Evolutionary conservation across 1,140 invertebrate species (phyloP).

Genomic region (Drosophila malerkotliana): DNA sequence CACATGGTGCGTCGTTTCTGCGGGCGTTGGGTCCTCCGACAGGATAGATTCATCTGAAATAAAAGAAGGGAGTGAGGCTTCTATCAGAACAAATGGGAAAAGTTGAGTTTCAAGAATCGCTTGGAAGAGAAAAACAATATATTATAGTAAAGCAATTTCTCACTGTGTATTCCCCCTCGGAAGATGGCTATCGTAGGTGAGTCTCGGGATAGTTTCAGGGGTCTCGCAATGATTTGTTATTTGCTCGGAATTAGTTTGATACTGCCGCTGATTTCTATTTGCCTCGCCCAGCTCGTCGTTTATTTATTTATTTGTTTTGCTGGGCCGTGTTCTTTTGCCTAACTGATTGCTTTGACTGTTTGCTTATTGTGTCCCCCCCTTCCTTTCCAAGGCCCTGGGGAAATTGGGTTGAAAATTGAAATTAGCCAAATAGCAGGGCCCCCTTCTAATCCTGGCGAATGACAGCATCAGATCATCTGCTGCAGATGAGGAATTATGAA

Average conservation of each 20-base stretch:
- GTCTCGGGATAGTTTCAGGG: slow-evolving; percentile 42
- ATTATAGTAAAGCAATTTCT: neutral
- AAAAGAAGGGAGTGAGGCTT: neutral
- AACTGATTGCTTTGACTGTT: slow-evolving; percentile 72
- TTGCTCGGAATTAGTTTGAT: slow-evolving; percentile 76
- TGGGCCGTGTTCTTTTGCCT: slow-evolving; percentile 43
- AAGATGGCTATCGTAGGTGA: slow-evolving; percentile 29
- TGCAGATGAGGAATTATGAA: slow-evolving; percentile 25
- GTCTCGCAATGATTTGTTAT: slow-evolving; percentile 71
- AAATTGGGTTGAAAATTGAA: slow-evolving; percentile 75
- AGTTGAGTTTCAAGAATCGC: neutral
- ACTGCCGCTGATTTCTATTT: slow-evolving; percentile 35
- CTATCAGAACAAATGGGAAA: neutral
- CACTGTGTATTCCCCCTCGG: slow-evolving; percentile 11
- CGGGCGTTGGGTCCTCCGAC: slow-evolving; percentile 83
- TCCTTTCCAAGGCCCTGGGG: slow-evolving; percentile 2
- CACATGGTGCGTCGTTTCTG: slow-evolving; percentile 83
- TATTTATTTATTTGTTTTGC: slow-evolving; percentile 44
- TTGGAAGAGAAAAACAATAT: neutral
- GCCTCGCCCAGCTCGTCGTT: slow-evolving; percentile 17
- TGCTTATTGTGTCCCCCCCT: slow-evolving; percentile 32
- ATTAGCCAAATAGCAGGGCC: slow-evolving; percentile 52
- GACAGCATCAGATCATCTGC: neutral
- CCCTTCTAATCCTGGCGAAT: neutral
- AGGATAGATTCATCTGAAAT: slow-evolving; percentile 80